These are phyloP conservation scores for Cariama cristata DNA, from an alignment of 2,113 vertebrate species.

Conservation along the genomic window DNA sequence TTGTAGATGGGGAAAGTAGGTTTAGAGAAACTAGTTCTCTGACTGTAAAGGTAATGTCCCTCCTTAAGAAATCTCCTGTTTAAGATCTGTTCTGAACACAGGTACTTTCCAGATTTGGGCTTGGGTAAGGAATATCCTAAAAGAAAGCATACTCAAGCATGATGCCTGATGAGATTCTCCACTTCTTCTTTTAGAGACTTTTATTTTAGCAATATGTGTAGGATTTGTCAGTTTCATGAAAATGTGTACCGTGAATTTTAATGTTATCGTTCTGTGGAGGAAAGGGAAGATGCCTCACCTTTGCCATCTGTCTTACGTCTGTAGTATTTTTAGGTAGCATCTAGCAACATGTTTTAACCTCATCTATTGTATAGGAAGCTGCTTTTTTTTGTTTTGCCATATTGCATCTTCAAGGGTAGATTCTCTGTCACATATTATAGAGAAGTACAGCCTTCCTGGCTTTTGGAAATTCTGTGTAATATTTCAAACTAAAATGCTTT, in stretches of 20 bases:
- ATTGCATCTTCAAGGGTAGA: background rate
- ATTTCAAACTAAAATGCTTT: slow-evolving; percentile 1
- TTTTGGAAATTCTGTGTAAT: background rate
- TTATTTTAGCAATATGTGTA: background rate
- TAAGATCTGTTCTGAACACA: background rate
- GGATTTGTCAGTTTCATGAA: background rate
- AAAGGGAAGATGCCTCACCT: slow-evolving; percentile 4
- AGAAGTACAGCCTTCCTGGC: background rate
- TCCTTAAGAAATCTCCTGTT: background rate
- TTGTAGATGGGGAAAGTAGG: background rate
- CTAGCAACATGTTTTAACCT: background rate
- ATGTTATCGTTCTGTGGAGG: background rate
- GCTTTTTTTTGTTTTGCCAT: background rate
- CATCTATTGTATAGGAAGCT: background rate
- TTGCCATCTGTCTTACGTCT: background rate
- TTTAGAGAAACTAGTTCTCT: background rate
- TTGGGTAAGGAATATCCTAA: background rate
- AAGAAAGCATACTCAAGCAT: background rate
- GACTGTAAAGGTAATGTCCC: background rate
- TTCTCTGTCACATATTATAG: background rate
- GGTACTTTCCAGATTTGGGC: background rate
- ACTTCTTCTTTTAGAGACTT: background rate
- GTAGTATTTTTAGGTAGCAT: background rate
- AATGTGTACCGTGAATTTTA: background rate
- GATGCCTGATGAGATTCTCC: background rate